A percentile compares a stretch with the other conserved stretches of the same genome.
phyloP scores from a whole-genome alignment of 2,888 invertebrate genomes.

The Cataglyphis albicans region DNA sequence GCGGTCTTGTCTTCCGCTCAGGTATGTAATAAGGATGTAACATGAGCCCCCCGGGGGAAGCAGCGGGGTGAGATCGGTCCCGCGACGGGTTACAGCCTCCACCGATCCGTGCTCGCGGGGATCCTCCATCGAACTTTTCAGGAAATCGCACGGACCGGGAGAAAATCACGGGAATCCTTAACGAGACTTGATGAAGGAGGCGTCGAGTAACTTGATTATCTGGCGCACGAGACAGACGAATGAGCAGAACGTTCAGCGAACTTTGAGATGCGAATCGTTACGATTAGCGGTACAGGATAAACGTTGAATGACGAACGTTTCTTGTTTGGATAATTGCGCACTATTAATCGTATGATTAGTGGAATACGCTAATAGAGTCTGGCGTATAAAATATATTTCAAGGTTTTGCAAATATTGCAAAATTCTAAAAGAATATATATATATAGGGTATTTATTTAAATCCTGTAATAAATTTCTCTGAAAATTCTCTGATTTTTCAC shows the following conservation, averaged over 20 bases:
- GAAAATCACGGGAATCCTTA: slow-evolving; percentile 15
- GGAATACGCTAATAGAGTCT: not conserved
- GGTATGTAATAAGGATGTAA: slow-evolving; percentile 85
- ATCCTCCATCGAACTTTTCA: slow-evolving; percentile 58
- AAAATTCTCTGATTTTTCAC: too few relatives aligned
- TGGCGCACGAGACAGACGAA: not conserved
- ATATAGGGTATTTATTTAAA: too few relatives aligned
- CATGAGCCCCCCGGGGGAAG: slow-evolving; percentile 79
- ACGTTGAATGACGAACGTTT: not conserved
- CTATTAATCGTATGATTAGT: not conserved
- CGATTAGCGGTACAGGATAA: not conserved
- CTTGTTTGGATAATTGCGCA: not conserved
- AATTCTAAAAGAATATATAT: too few relatives aligned
- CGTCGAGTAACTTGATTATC: not conserved
- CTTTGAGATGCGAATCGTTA: not conserved
- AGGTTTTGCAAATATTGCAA: not conserved
- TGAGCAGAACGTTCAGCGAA: slow-evolving; percentile 1
- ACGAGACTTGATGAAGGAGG: slow-evolving; percentile 33
- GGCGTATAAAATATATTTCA: not conserved
- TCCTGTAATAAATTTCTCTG: too few relatives aligned
- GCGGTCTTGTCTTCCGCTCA: slow-evolving; percentile 77
- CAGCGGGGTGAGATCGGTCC: slow-evolving; percentile 61
- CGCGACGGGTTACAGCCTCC: slow-evolving; percentile 61
- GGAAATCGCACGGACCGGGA: slow-evolving; percentile 53
- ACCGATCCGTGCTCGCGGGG: slow-evolving; percentile 52